These are phyloP conservation scores for Philypnodon macrostomus DNA, from an alignment of 2,797 vertebrate genomes.

Conservation along the genomic window DNA sequence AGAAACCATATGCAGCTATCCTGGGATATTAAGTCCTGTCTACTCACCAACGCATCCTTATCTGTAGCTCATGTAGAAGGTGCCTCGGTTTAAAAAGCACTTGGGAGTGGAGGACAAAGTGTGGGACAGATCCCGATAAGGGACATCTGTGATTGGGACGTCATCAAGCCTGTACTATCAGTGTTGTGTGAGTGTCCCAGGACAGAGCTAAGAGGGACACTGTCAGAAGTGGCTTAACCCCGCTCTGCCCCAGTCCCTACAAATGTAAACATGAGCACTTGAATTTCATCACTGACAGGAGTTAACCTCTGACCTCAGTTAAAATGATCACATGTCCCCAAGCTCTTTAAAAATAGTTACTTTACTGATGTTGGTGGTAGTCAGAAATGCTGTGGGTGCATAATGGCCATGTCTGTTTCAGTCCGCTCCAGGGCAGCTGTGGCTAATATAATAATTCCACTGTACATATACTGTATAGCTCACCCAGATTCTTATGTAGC, in stretches of 20 bases:
- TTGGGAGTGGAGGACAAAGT: conserved; percentile 2
- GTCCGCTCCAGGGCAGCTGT: too few species aligned
- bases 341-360: conserved; percentile 3
- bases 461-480: too few species aligned
- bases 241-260: conserved; percentile 5
- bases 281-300: conserved; percentile 1
- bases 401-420: too few species aligned
- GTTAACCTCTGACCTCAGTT: neutral
- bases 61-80: conserved; percentile 5
- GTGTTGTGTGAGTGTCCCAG: too few species aligned
- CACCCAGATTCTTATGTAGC: too few species aligned
- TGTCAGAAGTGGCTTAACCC: conserved; percentile 24
- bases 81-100: neutral
- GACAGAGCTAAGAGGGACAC: conserved; percentile 10
- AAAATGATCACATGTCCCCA: neutral
- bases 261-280: conserved; percentile 22
- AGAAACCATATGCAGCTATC: conserved; percentile 50
- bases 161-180: conserved; percentile 25
- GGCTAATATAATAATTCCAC: too few species aligned
- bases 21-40: conserved; percentile 29
- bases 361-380: too few species aligned
- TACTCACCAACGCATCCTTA: conserved; percentile 16
- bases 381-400: too few species aligned
- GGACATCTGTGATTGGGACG: conserved; percentile 23
- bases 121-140: conserved; percentile 6